Evolutionary conservation across 2,888 invertebrate genomes (phyloP), one percentile per base, ranked within the genome.

Genomic region (Smittia sp.): DNA sequence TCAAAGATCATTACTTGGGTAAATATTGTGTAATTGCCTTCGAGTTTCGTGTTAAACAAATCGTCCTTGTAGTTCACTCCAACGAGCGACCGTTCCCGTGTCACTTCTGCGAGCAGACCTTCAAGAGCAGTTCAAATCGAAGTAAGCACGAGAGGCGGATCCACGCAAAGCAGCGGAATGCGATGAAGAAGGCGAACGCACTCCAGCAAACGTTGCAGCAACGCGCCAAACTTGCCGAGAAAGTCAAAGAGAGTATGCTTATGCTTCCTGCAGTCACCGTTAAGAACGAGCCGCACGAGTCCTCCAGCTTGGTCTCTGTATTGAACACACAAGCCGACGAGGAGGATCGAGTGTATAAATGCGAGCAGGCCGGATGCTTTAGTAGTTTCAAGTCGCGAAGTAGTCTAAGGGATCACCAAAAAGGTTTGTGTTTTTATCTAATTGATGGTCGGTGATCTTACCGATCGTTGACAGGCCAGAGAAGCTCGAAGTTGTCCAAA

Each of bases 1-100:
- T 69, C 15, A 69, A 69, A 54, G 69, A 69, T 32, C 69, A 69
- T 32, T 69, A 69, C 13, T 27, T 69, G 27, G 68, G 68, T 68
- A n/a, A 24, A 41, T 0, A 15, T 15, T 3, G 20, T n/a, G n/a
- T n/a, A n/a, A n/a, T n/a, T n/a, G n/a, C n/a, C n/a, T 32, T 32
- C 9, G 32, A 32, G 9, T 32, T 32, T 32, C 4, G 9, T 9
- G 32, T 9, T 32, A 32, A 32, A 32, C 3, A 9, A 6, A 6
- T 32, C 9, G 9, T 32, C 32, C 18, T 66, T 24, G 1, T n/a
- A 68, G 69, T 69, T 20, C 69, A 69, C 13, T 27, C 25, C 6
- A 27, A 52, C 32, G 25, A 52, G n/a, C 13, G 69, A 6, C 69
- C 69, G 7, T 69, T 69, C 27, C 25, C 52, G 6, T 69, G 69